Conservation (phyloP, 2,888 invertebrate genomes). For the Sesamia inferens region DNA sequence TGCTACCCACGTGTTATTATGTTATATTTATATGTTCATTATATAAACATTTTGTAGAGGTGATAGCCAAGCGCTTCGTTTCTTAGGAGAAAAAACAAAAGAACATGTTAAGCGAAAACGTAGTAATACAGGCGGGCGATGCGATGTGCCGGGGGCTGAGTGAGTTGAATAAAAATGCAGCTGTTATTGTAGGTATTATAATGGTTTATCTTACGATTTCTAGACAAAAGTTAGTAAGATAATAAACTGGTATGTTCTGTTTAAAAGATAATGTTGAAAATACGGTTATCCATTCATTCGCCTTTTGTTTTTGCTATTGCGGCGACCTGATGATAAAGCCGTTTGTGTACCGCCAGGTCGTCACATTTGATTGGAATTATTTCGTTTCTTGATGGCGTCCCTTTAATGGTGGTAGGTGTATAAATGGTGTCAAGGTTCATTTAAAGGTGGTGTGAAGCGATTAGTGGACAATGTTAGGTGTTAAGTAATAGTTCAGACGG, state of each 20-base stretch:
- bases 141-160: neutral
- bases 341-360: neutral
- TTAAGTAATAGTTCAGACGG: too few species aligned
- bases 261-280: slow-evolving; percentile 12
- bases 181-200: neutral
- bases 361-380: too few species aligned
- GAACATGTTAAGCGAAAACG: neutral
- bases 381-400: neutral
- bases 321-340: neutral
- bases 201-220: neutral
- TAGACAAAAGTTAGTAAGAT: slow-evolving; percentile 5
- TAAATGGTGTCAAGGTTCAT: neutral
- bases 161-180: neutral
- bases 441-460: too few species aligned
- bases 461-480: too few species aligned
- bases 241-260: slow-evolving; percentile 2
- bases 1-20: neutral
- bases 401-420: neutral
- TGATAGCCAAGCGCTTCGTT: too few species aligned
- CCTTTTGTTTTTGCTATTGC: slow-evolving; percentile 4
- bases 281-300: slow-evolving; percentile 17
- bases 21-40: too few species aligned
- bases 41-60: too few species aligned
- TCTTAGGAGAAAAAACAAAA: neutral
- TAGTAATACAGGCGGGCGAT: neutral